phyloP scores from a whole-genome alignment of 2,113 vertebrate genomes.

The Macrotis lagotis region DNA sequence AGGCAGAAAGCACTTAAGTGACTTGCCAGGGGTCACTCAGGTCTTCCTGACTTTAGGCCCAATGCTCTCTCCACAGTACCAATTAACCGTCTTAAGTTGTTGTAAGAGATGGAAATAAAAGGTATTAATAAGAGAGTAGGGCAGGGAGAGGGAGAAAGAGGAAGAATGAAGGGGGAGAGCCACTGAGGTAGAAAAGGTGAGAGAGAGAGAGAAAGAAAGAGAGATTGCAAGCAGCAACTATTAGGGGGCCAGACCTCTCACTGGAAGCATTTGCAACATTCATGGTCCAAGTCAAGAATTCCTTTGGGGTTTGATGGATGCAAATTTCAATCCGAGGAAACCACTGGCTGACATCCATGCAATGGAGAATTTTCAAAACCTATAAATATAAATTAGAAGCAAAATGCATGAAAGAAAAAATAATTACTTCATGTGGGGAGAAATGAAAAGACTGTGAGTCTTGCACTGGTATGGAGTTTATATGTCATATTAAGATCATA shows the following conservation, averaged over 20 bases:
- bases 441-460: conserved; percentile 15
- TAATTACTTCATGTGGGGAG: neutral
- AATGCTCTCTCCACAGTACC: neutral
- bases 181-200: neutral
- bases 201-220: neutral
- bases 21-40: neutral
- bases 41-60: neutral
- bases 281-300: conserved; percentile 88
- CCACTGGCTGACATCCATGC: conserved; percentile 81
- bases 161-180: too few species aligned
- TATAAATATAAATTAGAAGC: conserved; percentile 67
- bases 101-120: neutral
- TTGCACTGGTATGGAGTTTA: neutral
- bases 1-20: neutral
- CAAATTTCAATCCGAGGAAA: conserved; percentile 83
- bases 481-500: neutral
- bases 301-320: conserved; percentile 81
- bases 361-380: conserved; percentile 89
- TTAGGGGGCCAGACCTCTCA: conserved; percentile 85
- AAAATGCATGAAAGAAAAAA: conserved; percentile 11
- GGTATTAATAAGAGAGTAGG: neutral
- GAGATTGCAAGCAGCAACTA: neutral
- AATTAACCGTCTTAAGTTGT: neutral
- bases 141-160: neutral
- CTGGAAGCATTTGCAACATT: conserved; percentile 79